phyloP scores from a whole-genome alignment of 1,140 invertebrate species.

The Leptinotarsa lineolata region DNA sequence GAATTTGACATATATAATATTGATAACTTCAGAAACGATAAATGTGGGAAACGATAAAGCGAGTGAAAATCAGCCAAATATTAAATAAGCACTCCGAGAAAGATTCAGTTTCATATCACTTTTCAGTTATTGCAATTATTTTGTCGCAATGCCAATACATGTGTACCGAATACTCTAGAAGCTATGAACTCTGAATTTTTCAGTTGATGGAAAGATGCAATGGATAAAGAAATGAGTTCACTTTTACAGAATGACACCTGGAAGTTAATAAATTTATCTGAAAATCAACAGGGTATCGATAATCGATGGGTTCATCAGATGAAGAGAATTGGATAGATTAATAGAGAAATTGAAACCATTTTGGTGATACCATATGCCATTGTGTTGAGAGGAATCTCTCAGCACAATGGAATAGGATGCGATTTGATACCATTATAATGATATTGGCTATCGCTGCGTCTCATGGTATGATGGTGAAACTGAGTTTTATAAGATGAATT shows the following conservation, averaged over 20 bases:
- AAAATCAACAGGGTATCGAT: neutral
- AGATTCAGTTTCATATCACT: neutral
- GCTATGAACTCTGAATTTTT: neutral
- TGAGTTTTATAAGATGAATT: neutral
- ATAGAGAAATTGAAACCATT: neutral
- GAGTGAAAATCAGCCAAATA: neutral
- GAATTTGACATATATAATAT: neutral
- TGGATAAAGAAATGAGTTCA: neutral
- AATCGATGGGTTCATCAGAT: neutral
- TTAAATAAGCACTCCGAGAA: neutral
- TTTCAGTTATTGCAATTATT: neutral
- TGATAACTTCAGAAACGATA: neutral
- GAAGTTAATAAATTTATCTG: neutral
- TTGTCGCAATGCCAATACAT: neutral
- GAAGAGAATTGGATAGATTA: neutral
- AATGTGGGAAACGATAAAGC: neutral
- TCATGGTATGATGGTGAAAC: neutral
- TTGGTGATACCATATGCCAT: too few relatives aligned
- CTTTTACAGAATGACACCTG: neutral
- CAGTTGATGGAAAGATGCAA: neutral
- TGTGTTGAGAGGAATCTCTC: neutral
- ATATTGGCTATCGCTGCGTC: neutral
- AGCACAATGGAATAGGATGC: neutral
- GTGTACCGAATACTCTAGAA: neutral
- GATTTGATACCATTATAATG: neutral